Percentiles rank a stretch among this genome's conserved stretches.
Conservation (phyloP, 2,113 vertebrate genomes). For the Plecturocebus donacophilus region DNA sequence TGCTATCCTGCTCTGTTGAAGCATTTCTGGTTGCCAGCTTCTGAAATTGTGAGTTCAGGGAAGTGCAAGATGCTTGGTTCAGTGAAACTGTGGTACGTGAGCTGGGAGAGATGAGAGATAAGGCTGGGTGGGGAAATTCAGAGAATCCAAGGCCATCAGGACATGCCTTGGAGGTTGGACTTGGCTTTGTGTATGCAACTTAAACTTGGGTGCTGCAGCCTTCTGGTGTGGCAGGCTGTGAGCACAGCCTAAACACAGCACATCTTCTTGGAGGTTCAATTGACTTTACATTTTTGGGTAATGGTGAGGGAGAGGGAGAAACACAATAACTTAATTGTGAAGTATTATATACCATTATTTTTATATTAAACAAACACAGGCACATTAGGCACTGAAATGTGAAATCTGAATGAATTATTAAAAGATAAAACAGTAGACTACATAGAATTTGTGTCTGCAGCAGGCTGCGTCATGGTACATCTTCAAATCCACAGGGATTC, state of each 20-base stretch:
- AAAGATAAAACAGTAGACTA: conserved; percentile 9
- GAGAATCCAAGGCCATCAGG: rapidly evolving
- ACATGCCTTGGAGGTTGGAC: rapidly evolving
- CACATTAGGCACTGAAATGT: background rate
- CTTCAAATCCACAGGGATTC: background rate
- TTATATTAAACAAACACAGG: conserved; percentile 48
- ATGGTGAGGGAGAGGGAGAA: background rate
- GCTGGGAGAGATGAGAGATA: background rate
- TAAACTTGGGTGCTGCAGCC: background rate
- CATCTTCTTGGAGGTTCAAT: background rate
- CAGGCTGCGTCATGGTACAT: background rate
- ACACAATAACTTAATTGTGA: conserved; percentile 45
- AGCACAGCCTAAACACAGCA: background rate
- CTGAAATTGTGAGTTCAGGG: background rate
- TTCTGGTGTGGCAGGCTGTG: background rate
- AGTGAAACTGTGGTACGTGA: background rate
- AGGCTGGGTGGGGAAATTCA: background rate
- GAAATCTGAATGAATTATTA: conserved; percentile 56
- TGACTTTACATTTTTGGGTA: background rate
- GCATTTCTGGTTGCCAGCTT: background rate
- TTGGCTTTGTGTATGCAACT: background rate
- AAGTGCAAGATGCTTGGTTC: background rate
- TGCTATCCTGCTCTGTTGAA: background rate
- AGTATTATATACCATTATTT: conserved; percentile 38
- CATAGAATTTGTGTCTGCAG: background rate